Evolutionary conservation across 1,140 invertebrate genomes (phyloP).

Genomic region (Meteorus sp.): DNA sequence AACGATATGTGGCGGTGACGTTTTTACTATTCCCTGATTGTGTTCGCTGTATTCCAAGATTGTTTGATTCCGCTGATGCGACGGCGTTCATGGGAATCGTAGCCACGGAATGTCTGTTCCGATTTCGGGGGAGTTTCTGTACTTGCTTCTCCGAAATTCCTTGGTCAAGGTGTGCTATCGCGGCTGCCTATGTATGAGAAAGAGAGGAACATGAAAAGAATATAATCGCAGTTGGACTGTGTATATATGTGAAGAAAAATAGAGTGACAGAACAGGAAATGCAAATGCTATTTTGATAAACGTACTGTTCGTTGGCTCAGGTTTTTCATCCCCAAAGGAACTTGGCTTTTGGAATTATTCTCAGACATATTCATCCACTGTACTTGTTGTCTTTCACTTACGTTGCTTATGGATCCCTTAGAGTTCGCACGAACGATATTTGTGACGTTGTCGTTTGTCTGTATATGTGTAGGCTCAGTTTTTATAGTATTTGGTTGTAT

Average conservation of each 20-base stretch:
- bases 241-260: too few species aligned
- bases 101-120: background rate
- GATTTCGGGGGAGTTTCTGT: background rate
- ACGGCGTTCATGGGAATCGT: too few species aligned
- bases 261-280: too few species aligned
- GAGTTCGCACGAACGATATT: background rate
- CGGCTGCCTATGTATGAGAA: background rate
- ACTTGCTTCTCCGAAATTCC: background rate
- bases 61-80: background rate
- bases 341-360: constrained; percentile 31
- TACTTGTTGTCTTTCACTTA: constrained; percentile 41
- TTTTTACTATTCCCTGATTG: background rate
- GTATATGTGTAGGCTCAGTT: constrained; percentile 33
- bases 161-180: background rate
- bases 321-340: background rate
- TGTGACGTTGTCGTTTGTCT: constrained; percentile 31
- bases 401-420: background rate
- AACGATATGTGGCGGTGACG: background rate
- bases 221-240: too few species aligned
- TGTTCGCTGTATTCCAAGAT: background rate
- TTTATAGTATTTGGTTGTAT: constrained; percentile 38
- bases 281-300: background rate
- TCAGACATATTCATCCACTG: constrained; percentile 45
- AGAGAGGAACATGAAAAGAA: background rate
- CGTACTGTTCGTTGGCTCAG: constrained; percentile 6